Conservation (phyloP, 2,888 invertebrate species). For the Fabriciana adippe region DNA sequence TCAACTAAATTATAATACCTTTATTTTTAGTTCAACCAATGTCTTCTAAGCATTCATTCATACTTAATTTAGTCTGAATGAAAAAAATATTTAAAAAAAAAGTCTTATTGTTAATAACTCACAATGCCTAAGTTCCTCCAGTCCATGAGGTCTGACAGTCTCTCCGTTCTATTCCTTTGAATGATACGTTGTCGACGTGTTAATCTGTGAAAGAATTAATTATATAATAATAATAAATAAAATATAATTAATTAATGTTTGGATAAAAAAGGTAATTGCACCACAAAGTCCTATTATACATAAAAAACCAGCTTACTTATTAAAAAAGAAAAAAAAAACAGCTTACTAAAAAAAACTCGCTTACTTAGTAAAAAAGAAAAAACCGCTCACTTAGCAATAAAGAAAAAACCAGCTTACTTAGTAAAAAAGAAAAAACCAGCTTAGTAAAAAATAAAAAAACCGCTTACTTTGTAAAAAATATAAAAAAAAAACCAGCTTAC, state of each 20-base stretch:
- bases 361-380: too few relatives aligned
- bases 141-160: slow-evolving; percentile 97
- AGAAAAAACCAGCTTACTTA: slow-evolving; percentile 55
- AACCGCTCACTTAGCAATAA: too few relatives aligned
- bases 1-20: too few relatives aligned
- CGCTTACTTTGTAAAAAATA: too few relatives aligned
- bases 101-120: slow-evolving; percentile 63
- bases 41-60: too few relatives aligned
- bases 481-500: slow-evolving; percentile 55
- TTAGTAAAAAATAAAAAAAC: slow-evolving; percentile 61
- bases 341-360: too few relatives aligned
- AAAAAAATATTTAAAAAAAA: too few relatives aligned
- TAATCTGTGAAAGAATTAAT: slow-evolving; percentile 73
- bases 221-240: slow-evolving; percentile 5
- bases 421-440: slow-evolving; percentile 58
- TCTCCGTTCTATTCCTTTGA: slow-evolving; percentile 98
- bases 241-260: not conserved
- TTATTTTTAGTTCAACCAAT: too few relatives aligned
- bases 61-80: too few relatives aligned
- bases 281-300: not conserved
- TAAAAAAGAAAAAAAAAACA: slow-evolving; percentile 43
- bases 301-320: slow-evolving; percentile 65
- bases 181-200: slow-evolving; percentile 98
- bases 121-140: slow-evolving; percentile 99
- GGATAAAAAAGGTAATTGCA: not conserved